Base-by-base conservation (phyloP, 2,888 invertebrate genomes). In the Athalia rosae region DNA sequence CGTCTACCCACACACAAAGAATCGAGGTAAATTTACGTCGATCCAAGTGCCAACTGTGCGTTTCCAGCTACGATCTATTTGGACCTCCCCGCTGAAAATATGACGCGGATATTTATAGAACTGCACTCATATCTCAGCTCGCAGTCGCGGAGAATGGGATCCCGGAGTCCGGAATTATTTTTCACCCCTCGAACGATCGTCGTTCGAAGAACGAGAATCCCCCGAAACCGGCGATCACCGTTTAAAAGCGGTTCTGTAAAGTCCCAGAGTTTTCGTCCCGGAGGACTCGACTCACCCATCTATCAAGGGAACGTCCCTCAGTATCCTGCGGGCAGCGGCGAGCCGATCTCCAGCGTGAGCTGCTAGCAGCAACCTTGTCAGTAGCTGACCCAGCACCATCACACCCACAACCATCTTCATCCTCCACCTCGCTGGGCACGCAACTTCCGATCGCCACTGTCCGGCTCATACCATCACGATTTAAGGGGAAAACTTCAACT, bases 321-420 rank as follows among this genome's bases (percentile, higher is more conserved):
- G 84, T 82, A 89, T 89, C 76, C 87, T 86, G 80, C 88, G 87
- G 77, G 89, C 89, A 79, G 86, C 87, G 61, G 89, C 89, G 79
- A 89, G 88, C 64, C 88, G 88, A 83, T 89, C 89, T 81, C 87
- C 89, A 76, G 88, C 88, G 80, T 89, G 88, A 79, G 89, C 88
- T 67, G 88, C 89, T 80, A 89, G 86, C 79, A 89, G 81, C 80
- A 88, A 86, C 86, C 88, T 87, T 85, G 88, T 87, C 87, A 89
- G 83, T 80, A 89, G 85, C 87, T 89, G 89, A 87, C 89, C 88
- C 85, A 88, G 88, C 87, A 89, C 87, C 89, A 89, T 88, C 82
- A 89, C 86, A 83, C 86, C 88, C 86, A 89, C 86, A 87, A 89
- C 88, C 89, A 89, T 89, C 89, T 88, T 89, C 89, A 89, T 89